Evolutionary conservation across 2,888 invertebrate genomes (phyloP).

Genomic region (Dicycla oo): DNA sequence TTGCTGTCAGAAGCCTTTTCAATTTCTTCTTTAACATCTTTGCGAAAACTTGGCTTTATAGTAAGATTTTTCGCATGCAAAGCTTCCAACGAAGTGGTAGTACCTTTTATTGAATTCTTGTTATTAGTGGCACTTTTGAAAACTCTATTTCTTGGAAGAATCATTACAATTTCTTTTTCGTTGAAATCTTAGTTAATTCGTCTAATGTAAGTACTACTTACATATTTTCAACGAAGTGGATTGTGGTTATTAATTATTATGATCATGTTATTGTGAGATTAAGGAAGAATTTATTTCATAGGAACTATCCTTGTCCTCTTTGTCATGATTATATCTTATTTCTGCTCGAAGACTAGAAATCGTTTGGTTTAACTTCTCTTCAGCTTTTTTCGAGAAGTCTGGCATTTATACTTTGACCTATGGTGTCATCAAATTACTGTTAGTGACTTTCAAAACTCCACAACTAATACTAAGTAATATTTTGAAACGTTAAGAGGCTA

Average conservation of each 20-base stretch:
- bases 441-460: slow-evolving; percentile 5
- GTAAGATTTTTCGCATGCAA: neutral
- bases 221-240: neutral
- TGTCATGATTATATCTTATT: neutral
- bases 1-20: neutral
- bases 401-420: neutral
- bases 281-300: neutral
- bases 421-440: neutral
- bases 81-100: neutral
- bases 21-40: neutral
- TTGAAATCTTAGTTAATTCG: too few species aligned
- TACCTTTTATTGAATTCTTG: neutral
- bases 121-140: neutral
- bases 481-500: slow-evolving; percentile 25
- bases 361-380: neutral
- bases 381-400: neutral
- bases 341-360: neutral
- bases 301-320: neutral
- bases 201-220: too few species aligned
- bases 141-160: neutral
- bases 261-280: neutral
- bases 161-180: neutral
- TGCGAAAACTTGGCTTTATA: neutral
- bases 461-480: slow-evolving; percentile 9
- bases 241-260: neutral